Conservation (phyloP, 2,113 vertebrate species). For the Raja brachyura region DNA sequence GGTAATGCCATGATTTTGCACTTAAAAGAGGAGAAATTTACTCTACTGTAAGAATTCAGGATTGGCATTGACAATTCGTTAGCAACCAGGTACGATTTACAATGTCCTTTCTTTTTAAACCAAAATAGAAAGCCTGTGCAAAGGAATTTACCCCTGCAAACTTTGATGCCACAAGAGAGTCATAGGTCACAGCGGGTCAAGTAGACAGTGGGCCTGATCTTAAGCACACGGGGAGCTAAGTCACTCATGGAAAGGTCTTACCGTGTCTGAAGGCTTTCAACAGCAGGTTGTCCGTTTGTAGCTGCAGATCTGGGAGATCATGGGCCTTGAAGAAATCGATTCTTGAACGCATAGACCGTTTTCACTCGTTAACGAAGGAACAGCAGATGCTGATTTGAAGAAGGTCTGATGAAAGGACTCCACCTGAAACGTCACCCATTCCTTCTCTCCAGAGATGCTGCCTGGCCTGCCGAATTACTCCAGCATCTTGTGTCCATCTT, state of each 20-base stretch:
- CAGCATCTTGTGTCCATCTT: too few species aligned
- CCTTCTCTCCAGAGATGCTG: too few species aligned
- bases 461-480: too few species aligned
- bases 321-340: neutral
- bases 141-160: neutral
- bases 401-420: too few species aligned
- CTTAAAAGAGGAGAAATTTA: slow-evolving; percentile 79
- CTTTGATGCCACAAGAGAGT: neutral
- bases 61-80: slow-evolving; percentile 74
- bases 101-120: slow-evolving; percentile 48
- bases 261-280: too few species aligned
- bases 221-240: neutral
- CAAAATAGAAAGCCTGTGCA: neutral
- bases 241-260: neutral
- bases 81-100: slow-evolving; percentile 71
- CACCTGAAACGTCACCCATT: too few species aligned
- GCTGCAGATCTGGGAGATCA: too few species aligned
- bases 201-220: neutral
- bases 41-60: slow-evolving; percentile 63
- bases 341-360: neutral
- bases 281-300: neutral
- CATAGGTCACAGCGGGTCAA: neutral
- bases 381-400: too few species aligned
- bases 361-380: neutral
- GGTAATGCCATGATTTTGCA: slow-evolving; percentile 80